Evolutionary conservation across 2,797 vertebrate genomes (phyloP).

Genomic region (Thunnus albacares): DNA sequence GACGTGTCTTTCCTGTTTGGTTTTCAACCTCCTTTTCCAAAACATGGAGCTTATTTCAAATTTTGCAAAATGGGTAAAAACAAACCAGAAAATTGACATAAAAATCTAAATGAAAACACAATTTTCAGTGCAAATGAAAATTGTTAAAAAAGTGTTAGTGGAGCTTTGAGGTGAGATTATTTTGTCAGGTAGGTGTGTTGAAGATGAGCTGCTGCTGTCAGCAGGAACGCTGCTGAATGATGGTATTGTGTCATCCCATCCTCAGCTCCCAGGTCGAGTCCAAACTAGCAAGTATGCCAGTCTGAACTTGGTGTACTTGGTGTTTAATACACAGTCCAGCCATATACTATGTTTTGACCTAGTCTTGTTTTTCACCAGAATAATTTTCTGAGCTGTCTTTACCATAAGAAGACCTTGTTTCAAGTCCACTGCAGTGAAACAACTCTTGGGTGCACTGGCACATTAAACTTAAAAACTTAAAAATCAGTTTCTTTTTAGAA

Average conservation of each 20-base stretch:
- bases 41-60: conserved; percentile 16
- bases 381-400: conserved; percentile 5
- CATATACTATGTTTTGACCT: too few relatives aligned
- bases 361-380: neutral
- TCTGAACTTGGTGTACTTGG: too few relatives aligned
- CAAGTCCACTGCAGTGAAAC: neutral
- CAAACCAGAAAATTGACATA: neutral
- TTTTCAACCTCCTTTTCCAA: neutral
- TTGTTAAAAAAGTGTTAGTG: too few relatives aligned
- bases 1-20: too few relatives aligned
- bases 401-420: conserved; percentile 4
- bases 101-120: neutral
- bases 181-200: too few relatives aligned
- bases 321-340: too few relatives aligned
- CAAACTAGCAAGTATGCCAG: too few relatives aligned
- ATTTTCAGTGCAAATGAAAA: neutral
- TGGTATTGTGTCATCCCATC: too few relatives aligned
- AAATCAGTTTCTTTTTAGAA: neutral
- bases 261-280: too few relatives aligned
- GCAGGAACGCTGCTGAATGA: too few relatives aligned
- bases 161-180: too few relatives aligned
- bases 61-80: conserved; percentile 23
- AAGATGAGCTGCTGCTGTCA: too few relatives aligned
- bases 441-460: neutral
- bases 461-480: neutral